A percentile compares a stretch with the other conserved stretches of the same genome.
Conservation (phyloP, 2,113 vertebrate genomes). For the Upupa epops region DNA sequence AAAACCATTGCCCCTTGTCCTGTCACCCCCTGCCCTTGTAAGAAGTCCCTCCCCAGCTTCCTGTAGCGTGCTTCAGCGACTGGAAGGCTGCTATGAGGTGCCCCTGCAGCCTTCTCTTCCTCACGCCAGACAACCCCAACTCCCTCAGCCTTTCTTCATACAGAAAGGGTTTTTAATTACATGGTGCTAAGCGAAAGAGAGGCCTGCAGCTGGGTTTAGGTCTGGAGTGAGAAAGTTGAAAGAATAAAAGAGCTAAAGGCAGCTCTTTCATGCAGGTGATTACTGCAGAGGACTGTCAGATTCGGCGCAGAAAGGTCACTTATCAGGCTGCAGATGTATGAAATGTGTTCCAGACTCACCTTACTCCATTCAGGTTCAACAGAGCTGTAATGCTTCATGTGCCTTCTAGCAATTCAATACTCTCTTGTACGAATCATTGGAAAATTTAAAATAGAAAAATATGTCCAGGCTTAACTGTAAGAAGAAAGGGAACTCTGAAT, state of each 20-base stretch:
- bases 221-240: not conserved
- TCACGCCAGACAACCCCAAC: too few species aligned
- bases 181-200: not conserved
- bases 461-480: constrained; percentile 50
- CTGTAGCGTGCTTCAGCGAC: too few species aligned
- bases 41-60: too few species aligned
- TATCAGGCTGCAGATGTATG: constrained; percentile 34
- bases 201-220: not conserved
- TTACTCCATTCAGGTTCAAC: constrained; percentile 44
- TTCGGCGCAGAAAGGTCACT: constrained; percentile 6
- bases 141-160: too few species aligned
- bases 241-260: constrained; percentile 26
- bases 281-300: constrained; percentile 34
- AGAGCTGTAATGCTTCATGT: constrained; percentile 38
- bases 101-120: too few species aligned
- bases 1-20: too few species aligned
- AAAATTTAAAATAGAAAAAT: constrained; percentile 67
- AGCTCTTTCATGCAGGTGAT: constrained; percentile 17
- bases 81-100: too few species aligned
- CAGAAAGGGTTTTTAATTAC: not conserved
- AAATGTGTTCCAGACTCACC: constrained; percentile 34
- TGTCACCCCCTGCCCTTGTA: too few species aligned
- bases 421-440: constrained; percentile 59
- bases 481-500: constrained; percentile 36
- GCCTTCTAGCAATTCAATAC: constrained; percentile 42